Base-by-base conservation (phyloP, 2,888 invertebrate genomes). In the Patella depressa region DNA sequence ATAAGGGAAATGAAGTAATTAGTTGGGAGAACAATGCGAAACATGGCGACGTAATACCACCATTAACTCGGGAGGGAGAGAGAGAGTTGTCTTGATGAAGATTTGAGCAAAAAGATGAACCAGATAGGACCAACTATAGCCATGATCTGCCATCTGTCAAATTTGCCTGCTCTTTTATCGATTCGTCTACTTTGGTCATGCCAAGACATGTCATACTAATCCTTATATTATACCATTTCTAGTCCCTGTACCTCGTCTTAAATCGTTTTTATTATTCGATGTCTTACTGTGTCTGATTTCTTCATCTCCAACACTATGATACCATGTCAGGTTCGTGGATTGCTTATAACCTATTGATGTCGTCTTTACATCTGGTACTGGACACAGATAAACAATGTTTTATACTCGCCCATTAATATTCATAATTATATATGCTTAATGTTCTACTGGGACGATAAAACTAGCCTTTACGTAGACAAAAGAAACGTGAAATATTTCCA, bases 1-100 rank as follows among this genome's bases (percentile, higher is more conserved):
- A 65, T 65, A 65, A 65, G 65, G 24, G 24, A 24, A 65, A 65
- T 65, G 65, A 65, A 65, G 65, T 65, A 65, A 65, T 65, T 65
- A 65, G 65, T 24, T 65, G 19, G 65, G 24, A 24, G 19, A 12
- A 65, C 19, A 24, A 65, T 65, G 19, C 14, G 65, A 65, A 65
- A 65, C 65, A 65, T 24, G 24, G 14, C 19, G 65, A 65, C 65
- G 65, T 65, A 65, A 65, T 65, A 24, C 24, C 19, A 24, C 65
- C 24, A 65, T 65, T 65, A 65, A 65, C 19, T 12, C 65, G 24
- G 65, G 65, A n/a, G 19, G 24, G 24, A 24, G 24, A 24, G 65
- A n/a, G 19, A 65, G 65, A 24, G 19, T 65, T 65, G 65, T 65
- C 65, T 65, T 65, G 19, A 65, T 24, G 65, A 65, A 24, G 65